A percentile compares a stretch with the other conserved stretches of the same genome.
Evolutionary conservation across 2,797 vertebrate genomes (phyloP).

Genomic region (Alauda arvensis): DNA sequence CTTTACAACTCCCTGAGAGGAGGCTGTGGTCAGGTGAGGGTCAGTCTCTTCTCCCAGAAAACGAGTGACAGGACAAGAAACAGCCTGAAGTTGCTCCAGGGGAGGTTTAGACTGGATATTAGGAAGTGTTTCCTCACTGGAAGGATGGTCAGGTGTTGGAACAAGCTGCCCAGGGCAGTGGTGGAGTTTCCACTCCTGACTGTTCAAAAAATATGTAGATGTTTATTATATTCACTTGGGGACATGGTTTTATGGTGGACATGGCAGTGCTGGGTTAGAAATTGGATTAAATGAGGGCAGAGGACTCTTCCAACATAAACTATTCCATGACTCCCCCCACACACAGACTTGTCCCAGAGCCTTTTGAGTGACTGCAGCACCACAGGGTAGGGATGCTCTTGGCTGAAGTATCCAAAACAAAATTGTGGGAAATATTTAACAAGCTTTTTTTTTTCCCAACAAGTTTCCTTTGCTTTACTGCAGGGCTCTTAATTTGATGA

Average conservation of each 20-base stretch:
- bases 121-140: neutral
- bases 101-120: neutral
- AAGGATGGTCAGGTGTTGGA: neutral
- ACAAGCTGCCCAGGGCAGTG: neutral
- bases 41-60: neutral
- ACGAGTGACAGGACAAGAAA: neutral
- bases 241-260: neutral
- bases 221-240: neutral
- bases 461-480: neutral
- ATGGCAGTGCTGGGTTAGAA: neutral
- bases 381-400: neutral
- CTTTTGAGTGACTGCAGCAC: neutral
- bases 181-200: neutral
- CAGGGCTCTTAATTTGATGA: slow-evolving; percentile 24
- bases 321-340: neutral
- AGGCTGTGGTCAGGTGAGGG: accelerated
- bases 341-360: neutral
- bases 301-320: neutral
- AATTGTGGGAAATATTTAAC: neutral
- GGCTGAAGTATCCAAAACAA: neutral
- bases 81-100: neutral
- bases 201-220: neutral
- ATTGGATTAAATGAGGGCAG: neutral
- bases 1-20: neutral
- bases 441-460: neutral